Conservation (phyloP, 2,888 invertebrate species). For the Acleris emargana region DNA sequence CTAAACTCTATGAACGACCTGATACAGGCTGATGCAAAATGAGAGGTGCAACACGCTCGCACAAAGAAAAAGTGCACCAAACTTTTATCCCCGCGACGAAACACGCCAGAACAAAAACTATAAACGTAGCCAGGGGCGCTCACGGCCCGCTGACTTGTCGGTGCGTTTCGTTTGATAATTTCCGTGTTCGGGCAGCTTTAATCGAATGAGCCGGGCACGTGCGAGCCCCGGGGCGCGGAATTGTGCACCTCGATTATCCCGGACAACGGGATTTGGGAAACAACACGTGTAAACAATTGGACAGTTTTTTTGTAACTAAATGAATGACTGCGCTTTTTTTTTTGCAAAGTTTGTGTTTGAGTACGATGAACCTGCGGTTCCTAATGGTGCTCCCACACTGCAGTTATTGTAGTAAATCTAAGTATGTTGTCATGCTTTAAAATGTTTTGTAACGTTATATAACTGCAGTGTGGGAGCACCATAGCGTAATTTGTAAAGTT, state of each 20-base stretch:
- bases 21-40: constrained; percentile 3
- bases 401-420: too few species aligned
- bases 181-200: constrained; percentile 78
- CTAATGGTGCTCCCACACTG: too few species aligned
- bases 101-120: constrained; percentile 77
- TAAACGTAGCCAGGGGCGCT: constrained; percentile 71
- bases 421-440: too few species aligned
- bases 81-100: constrained; percentile 62
- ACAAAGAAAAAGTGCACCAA: constrained; percentile 53
- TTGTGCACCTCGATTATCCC: constrained; percentile 68
- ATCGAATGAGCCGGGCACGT: constrained; percentile 68
- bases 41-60: constrained; percentile 46
- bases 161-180: constrained; percentile 82
- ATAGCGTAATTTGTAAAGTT: too few species aligned
- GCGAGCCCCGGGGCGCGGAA: constrained; percentile 50
- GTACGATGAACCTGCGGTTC: neutral
- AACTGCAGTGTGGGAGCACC: too few species aligned
- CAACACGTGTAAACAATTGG: constrained; percentile 44
- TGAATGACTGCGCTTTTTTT: constrained; percentile 7
- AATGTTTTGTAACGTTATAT: too few species aligned
- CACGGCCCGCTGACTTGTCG: constrained; percentile 76
- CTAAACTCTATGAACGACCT: neutral
- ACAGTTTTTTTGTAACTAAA: constrained; percentile 30
- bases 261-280: constrained; percentile 51
- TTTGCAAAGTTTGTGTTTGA: neutral